Evolutionary conservation across 2,888 invertebrate genomes (phyloP), one percentile per base, ranked within the genome.

Genomic region (Tenthredo distinguenda): DNA sequence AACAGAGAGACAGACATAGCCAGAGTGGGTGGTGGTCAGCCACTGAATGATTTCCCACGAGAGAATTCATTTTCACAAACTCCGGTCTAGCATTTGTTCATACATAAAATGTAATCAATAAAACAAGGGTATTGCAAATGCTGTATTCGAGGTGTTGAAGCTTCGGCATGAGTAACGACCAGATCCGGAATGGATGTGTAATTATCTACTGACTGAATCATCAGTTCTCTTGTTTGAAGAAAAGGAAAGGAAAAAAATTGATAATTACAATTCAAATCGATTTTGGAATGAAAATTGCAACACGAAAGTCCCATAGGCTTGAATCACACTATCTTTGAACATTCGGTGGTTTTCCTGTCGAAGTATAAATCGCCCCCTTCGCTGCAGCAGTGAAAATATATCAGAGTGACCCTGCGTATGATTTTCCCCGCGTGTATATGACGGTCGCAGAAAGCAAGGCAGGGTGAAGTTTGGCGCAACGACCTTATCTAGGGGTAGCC

Each of bases 371-470:
- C 31, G 15, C 68, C 34, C 68, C 5, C 34, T 68, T 34, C 68
- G 34, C 4, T 18, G 12, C 34, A 68, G 31, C 18, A 68, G 5
- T 34, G 34, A 34, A 68, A 68, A 68, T 5, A 31, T 68, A 34
- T 40, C 72, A 43, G 15, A 74, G 72, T 74, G 3, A 74, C 72
- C 72, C 72, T 74, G 43, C 77, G 10, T 18, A 74, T 74, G 77
- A 50, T 31, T 77, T 77, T 55, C 34, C 71, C 72, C 40, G 43
- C 40, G 40, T 72, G 72, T 12, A 37, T 72, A 43, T 72, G 72
- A 50, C 77, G 31, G 55, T 47, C 47, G 72, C 72, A 21, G 50
- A 31, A 21, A 34, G 1, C 18, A 37, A 6, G 76, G 7, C 50
- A 77, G 26, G 47, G 77, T 31, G 31, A 18, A 77, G 47, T 77